These are phyloP conservation scores for Gambelia wislizenii DNA, from an alignment of 2,797 vertebrate species.

Conservation along the genomic window DNA sequence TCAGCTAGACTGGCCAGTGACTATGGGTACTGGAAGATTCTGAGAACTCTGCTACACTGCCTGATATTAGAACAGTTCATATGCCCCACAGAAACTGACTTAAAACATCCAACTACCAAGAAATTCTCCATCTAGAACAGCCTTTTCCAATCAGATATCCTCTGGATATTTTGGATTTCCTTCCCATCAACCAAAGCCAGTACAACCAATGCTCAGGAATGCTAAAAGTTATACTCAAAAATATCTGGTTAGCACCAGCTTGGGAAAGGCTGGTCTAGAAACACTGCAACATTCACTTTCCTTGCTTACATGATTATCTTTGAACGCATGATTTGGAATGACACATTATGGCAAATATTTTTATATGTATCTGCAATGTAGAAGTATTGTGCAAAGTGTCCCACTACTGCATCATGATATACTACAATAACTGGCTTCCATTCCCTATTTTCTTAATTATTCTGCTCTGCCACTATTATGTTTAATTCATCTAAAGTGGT, in stretches of 20 bases:
- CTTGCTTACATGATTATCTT: not conserved
- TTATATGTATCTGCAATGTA: not conserved
- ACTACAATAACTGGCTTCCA: not conserved
- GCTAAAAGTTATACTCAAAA: too few species aligned
- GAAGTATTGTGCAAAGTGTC: not conserved
- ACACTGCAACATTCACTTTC: not conserved
- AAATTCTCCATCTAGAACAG: not conserved
- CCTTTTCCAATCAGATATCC: not conserved
- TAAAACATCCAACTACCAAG: too few species aligned
- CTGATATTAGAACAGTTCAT: not conserved
- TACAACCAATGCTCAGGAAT: too few species aligned
- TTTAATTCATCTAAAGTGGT: not conserved
- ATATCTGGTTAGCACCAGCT: too few species aligned
- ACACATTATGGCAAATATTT: not conserved
- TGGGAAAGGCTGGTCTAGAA: not conserved
- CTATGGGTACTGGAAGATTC: too few species aligned
- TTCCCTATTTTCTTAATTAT: not conserved
- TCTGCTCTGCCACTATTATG: not conserved
- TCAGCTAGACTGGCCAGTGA: too few species aligned
- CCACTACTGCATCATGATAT: not conserved
- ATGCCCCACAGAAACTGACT: not conserved
- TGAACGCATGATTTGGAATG: not conserved
- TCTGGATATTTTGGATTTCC: too few species aligned
- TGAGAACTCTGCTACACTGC: too few species aligned
- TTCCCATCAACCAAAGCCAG: too few species aligned